Evolutionary conservation across 2,888 invertebrate species (phyloP).

Genomic region (Dryadula phaetusa): DNA sequence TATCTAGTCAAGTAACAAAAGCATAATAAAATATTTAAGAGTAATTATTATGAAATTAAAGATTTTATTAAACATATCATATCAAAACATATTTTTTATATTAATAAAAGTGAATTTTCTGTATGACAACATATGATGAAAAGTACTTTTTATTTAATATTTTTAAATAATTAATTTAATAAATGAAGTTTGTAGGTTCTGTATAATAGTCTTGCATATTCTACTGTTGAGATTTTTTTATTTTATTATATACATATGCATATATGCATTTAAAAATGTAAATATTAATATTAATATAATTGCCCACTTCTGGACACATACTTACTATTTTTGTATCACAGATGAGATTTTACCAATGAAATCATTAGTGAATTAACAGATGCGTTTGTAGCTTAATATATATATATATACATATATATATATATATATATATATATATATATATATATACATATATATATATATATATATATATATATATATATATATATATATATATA

Average conservation of each 20-base stretch:
- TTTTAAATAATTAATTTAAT: too few relatives aligned
- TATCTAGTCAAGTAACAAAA: background rate
- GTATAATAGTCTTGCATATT: too few relatives aligned
- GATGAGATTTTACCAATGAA: background rate
- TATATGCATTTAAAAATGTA: too few relatives aligned
- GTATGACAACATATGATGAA: too few relatives aligned
- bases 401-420: background rate
- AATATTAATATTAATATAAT: too few relatives aligned
- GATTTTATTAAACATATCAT: background rate
- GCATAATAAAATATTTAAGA: background rate
- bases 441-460: background rate
- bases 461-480: background rate
- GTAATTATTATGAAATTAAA: background rate
- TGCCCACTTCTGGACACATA: background rate
- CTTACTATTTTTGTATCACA: background rate
- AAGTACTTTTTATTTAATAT: too few relatives aligned
- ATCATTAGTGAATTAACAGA: background rate
- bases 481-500: background rate
- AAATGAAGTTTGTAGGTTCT: too few relatives aligned
- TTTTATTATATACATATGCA: too few relatives aligned
- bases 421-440: background rate
- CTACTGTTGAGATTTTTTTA: too few relatives aligned
- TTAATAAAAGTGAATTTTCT: too few relatives aligned
- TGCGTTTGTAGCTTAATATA: too few relatives aligned
- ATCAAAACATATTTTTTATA: too few relatives aligned